A percentile compares a stretch with the other conserved stretches of the same genome.
Conservation (phyloP, 92 coral and sea anemone species). For the Diadumene lineata region DNA sequence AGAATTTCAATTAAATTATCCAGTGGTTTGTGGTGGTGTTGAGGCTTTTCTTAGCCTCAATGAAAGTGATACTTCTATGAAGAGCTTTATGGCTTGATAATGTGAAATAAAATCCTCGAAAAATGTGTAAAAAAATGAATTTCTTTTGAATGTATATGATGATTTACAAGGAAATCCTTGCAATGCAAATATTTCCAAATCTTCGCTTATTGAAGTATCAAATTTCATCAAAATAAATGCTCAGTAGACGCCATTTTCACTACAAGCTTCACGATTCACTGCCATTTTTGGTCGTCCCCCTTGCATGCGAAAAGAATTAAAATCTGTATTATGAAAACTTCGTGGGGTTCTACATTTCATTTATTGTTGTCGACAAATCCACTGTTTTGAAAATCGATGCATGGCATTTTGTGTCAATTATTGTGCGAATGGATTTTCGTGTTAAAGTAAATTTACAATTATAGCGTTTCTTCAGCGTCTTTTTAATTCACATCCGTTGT, state of each 20-base stretch:
- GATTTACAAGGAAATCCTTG: neutral
- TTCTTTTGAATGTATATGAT: neutral
- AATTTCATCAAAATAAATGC: neutral
- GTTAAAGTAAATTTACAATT: neutral
- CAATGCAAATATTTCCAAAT: conserved; percentile 9
- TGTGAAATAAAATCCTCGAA: neutral
- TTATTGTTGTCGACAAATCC: too few species aligned
- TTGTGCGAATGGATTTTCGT: too few species aligned
- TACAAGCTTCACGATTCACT: neutral
- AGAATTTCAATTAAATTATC: neutral
- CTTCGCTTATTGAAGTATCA: neutral
- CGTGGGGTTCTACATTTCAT: neutral
- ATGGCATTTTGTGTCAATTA: neutral
- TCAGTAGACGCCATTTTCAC: neutral
- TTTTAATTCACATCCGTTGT: neutral
- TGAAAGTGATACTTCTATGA: neutral
- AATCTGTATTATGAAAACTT: neutral
- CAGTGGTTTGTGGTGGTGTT: neutral
- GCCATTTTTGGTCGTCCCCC: neutral
- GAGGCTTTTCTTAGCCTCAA: neutral
- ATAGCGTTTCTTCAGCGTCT: neutral
- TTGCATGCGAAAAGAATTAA: too few species aligned
- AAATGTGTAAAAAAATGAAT: neutral
- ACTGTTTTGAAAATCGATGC: too few species aligned
- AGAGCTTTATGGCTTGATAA: neutral